Percentiles rank a stretch among this genome's conserved stretches.
These are phyloP conservation scores for Camelus dromedarius DNA, from an alignment of 2,113 vertebrate genomes.

Conservation along the genomic window DNA sequence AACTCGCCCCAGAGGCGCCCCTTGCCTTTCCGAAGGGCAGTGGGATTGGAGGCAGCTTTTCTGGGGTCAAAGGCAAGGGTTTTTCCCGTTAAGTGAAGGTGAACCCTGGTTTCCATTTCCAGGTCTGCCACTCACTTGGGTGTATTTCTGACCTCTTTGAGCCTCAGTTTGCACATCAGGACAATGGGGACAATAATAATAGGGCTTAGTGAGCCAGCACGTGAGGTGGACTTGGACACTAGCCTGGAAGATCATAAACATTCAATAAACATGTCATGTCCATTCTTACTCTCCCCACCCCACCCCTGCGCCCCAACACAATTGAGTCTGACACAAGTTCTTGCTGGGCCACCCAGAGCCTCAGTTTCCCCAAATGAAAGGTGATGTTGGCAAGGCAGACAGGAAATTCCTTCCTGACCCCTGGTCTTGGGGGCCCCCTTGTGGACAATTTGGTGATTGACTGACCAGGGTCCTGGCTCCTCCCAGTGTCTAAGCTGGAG, in stretches of 20 bases:
- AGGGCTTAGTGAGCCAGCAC: background rate
- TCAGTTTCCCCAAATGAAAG: background rate
- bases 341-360: background rate
- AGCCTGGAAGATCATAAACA: background rate
- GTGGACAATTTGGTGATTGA: background rate
- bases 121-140: background rate
- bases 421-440: background rate
- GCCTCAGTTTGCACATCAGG: background rate
- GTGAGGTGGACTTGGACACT: background rate
- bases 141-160: background rate
- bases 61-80: background rate
- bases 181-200: background rate
- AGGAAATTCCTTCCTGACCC: accelerated
- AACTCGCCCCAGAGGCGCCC: background rate
- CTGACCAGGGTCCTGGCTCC: background rate
- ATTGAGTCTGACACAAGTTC: background rate
- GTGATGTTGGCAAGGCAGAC: background rate
- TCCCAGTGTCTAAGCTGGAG: too few relatives aligned
- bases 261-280: background rate
- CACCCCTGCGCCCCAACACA: background rate
- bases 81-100: background rate
- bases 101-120: background rate
- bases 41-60: background rate
- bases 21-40: background rate
- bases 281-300: background rate